Evolutionary conservation across 2,113 vertebrate species (phyloP).

Genomic region (Mobula birostris): DNA sequence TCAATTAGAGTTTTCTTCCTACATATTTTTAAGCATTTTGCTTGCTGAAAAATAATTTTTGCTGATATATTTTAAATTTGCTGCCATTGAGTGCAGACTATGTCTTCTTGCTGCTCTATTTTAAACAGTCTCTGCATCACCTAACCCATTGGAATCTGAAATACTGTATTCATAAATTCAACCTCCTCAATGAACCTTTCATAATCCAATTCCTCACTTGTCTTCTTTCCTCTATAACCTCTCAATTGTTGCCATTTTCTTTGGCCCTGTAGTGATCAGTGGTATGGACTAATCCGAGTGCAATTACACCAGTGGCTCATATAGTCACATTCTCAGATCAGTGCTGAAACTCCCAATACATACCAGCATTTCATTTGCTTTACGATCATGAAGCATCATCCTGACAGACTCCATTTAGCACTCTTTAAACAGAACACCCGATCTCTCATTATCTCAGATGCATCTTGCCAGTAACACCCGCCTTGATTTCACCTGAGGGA

Average conservation of each 20-base stretch:
- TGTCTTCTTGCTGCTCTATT: not conserved
- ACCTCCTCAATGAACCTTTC: not conserved
- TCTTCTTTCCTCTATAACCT: not conserved
- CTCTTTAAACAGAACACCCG: not conserved
- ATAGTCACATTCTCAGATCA: not conserved
- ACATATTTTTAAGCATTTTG: not conserved
- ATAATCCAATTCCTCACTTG: not conserved
- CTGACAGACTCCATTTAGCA: not conserved
- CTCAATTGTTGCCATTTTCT: not conserved
- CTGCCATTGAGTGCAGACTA: not conserved
- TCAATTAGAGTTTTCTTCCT: not conserved
- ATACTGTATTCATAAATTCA: not conserved
- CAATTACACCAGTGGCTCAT: not conserved
- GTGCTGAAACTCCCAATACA: not conserved
- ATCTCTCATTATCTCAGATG: not conserved
- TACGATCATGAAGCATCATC: not conserved
- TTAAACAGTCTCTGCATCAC: not conserved
- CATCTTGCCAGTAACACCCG: not conserved
- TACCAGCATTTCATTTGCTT: not conserved
- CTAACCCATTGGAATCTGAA: not conserved
- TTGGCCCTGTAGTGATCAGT: not conserved
- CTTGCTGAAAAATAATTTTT: not conserved
- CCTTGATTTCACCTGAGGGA: not conserved
- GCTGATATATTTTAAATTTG: not conserved
- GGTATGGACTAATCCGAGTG: not conserved